Evolutionary conservation across 2,888 invertebrate species (phyloP).

Genomic region (Drosophila differens): DNA sequence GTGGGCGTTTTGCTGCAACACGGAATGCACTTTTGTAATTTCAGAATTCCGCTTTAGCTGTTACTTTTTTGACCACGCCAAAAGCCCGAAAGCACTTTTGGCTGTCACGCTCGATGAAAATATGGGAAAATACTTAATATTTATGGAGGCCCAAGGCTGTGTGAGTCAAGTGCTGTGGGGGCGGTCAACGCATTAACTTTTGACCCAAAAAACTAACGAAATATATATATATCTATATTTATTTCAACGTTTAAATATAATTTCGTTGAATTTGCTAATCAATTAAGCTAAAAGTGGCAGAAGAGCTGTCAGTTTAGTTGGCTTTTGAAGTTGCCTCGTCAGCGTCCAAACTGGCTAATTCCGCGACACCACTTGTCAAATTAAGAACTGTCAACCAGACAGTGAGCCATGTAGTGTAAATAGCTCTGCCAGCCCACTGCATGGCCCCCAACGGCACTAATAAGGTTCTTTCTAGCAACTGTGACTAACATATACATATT

Average conservation of each 20-base stretch:
- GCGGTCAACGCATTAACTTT: constrained; percentile 48
- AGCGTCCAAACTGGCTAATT: constrained; percentile 43
- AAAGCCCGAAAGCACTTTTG: constrained; percentile 32
- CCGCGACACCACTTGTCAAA: constrained; percentile 59
- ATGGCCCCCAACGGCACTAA: constrained; percentile 9
- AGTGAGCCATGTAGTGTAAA: constrained; percentile 35
- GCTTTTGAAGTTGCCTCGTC: constrained; percentile 63
- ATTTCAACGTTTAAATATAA: constrained; percentile 35
- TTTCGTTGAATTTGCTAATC: constrained; percentile 60
- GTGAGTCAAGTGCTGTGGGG: background rate
- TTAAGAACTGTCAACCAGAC: constrained; percentile 70
- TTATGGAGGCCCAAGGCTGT: constrained; percentile 23
- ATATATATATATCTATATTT: background rate
- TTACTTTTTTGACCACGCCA: constrained; percentile 39
- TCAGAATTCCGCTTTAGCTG: constrained; percentile 18
- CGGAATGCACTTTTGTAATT: constrained; percentile 41
- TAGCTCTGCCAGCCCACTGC: constrained; percentile 5
- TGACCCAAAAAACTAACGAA: constrained; percentile 45
- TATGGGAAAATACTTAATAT: constrained; percentile 33
- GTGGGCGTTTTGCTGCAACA: constrained; percentile 43
- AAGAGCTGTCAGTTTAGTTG: constrained; percentile 53
- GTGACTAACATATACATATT: constrained; percentile 19
- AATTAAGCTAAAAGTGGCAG: constrained; percentile 67
- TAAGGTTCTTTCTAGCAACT: constrained; percentile 19
- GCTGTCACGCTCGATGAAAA: constrained; percentile 49